These are phyloP conservation scores for Festucalex cinctus DNA, from an alignment of 2,113 vertebrate species.

Conservation along the genomic window DNA sequence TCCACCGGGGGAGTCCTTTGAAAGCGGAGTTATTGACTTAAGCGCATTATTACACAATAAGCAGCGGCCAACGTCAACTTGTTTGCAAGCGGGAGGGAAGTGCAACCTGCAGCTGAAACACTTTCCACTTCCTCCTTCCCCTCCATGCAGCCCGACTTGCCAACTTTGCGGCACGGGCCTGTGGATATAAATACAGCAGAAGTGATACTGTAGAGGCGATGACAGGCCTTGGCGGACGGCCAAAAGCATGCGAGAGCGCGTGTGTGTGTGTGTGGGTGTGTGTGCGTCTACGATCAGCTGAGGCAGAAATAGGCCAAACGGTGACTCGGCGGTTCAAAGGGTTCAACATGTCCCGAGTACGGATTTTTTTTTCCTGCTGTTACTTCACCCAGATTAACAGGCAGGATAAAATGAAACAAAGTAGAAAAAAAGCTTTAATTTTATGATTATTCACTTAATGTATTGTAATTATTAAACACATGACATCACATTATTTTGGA, in stretches of 20 bases:
- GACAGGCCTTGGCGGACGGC: conserved; percentile 64
- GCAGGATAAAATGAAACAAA: neutral
- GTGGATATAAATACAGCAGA: conserved; percentile 62
- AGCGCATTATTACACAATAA: neutral
- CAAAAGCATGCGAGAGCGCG: conserved; percentile 38
- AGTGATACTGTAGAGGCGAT: conserved; percentile 59
- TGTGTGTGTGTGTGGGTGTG: conserved; percentile 25
- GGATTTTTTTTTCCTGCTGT: conserved; percentile 11
- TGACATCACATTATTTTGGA: too few relatives aligned
- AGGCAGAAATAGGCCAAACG: conserved; percentile 68
- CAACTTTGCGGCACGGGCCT: conserved; percentile 15
- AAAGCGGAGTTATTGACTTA: neutral
- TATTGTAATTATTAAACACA: neutral
- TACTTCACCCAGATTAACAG: conserved; percentile 5
- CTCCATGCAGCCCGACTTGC: conserved; percentile 21
- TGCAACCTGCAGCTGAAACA: conserved; percentile 5
- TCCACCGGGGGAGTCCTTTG: neutral
- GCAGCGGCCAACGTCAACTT: neutral
- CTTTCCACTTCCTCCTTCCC: neutral
- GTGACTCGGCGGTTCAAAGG: conserved; percentile 58
- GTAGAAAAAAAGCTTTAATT: neutral
- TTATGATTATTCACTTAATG: neutral
- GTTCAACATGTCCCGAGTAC: conserved; percentile 43
- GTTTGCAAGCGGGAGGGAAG: neutral
- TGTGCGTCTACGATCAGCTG: conserved; percentile 56